Percentiles rank a stretch among this genome's conserved stretches.
Evolutionary conservation across 2,113 vertebrate species (phyloP).

Genomic region (Oreotragus oreotragus): DNA sequence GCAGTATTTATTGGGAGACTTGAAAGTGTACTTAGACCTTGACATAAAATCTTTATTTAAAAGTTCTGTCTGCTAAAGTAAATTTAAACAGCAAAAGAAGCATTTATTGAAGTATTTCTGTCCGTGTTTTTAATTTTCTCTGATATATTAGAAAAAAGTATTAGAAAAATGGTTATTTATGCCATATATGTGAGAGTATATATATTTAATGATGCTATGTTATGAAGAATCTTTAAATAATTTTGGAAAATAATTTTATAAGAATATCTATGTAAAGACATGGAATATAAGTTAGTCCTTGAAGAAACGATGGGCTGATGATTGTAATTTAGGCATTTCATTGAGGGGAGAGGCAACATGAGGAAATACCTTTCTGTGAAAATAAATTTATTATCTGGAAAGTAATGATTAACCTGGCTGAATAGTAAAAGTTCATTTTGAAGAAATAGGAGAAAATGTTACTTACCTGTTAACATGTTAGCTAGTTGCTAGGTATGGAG

Average conservation of each 20-base stretch:
- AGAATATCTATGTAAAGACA: background rate
- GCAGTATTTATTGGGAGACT: background rate
- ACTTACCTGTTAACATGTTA: background rate
- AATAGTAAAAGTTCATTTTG: background rate
- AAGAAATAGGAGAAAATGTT: background rate
- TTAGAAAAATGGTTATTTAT: constrained; percentile 20
- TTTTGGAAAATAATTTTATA: constrained; percentile 19
- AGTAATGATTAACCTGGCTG: background rate
- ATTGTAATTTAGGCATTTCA: background rate
- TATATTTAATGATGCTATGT: background rate
- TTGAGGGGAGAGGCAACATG: background rate
- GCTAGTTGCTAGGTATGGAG: background rate
- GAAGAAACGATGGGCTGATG: background rate
- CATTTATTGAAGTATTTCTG: constrained; percentile 15
- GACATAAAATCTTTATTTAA: background rate
- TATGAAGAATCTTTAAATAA: background rate
- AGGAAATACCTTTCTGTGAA: background rate
- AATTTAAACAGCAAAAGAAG: background rate
- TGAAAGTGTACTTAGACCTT: constrained; percentile 3
- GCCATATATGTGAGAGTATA: background rate
- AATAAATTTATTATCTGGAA: background rate
- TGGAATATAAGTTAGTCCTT: background rate
- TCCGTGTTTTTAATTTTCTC: background rate
- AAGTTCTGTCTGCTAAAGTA: background rate
- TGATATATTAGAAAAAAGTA: background rate